phyloP scores from a whole-genome alignment of 2,113 vertebrate genomes.

The Actinemys pallida region DNA sequence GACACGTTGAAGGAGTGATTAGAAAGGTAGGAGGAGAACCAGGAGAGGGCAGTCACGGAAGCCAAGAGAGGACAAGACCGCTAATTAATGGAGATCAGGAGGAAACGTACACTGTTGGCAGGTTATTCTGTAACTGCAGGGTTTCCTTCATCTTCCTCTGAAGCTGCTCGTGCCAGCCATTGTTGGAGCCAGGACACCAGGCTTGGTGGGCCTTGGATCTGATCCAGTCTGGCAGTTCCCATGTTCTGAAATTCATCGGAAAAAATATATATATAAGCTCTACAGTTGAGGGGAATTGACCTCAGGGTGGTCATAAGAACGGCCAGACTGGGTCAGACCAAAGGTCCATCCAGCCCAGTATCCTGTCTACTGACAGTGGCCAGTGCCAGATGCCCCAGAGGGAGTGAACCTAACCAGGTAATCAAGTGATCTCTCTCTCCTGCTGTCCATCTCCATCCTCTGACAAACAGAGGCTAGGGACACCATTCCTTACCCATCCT shows the following conservation, averaged over 20 bases:
- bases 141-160: not conserved
- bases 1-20: not conserved
- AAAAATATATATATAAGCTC: not conserved
- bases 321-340: too few relatives aligned
- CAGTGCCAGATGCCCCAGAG: too few relatives aligned
- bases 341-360: too few relatives aligned
- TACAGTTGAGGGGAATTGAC: not conserved
- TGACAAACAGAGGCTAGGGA: too few relatives aligned
- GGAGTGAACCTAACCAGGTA: too few relatives aligned
- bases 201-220: not conserved
- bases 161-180: accelerated
- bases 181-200: not conserved
- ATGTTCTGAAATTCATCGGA: not conserved
- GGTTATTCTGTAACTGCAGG: not conserved
- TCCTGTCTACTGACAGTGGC: too few relatives aligned
- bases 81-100: not conserved
- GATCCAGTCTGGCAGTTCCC: not conserved
- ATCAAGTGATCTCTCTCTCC: too few relatives aligned
- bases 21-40: not conserved
- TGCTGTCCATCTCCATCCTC: too few relatives aligned
- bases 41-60: not conserved
- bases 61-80: not conserved
- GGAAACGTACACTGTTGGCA: not conserved
- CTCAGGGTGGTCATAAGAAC: not conserved
- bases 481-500: too few relatives aligned